Percentiles rank a stretch among this genome's conserved stretches.
These are phyloP conservation scores for Polydesmus complanatus DNA, from an alignment of 2,888 invertebrate species.

Conservation along the genomic window DNA sequence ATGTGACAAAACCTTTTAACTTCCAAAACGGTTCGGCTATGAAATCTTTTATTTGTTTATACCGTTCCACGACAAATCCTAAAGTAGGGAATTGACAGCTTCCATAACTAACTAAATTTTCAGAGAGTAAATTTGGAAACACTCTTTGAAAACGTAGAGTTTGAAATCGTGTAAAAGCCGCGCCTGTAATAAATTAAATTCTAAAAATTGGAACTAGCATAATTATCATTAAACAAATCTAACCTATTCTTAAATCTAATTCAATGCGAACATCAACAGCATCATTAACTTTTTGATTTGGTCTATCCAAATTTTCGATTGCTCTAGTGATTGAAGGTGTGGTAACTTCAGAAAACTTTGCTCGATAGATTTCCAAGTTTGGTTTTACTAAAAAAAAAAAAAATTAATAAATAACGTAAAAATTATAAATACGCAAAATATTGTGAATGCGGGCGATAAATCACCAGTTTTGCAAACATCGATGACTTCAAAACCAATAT, in stretches of 20 bases:
- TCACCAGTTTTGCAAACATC: constrained; percentile 67
- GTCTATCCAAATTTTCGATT: constrained; percentile 56
- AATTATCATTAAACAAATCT: constrained; percentile 13
- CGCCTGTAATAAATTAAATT: constrained; percentile 44
- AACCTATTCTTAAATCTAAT: constrained; percentile 82
- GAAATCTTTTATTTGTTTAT: constrained; percentile 79
- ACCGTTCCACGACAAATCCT: constrained; percentile 99
- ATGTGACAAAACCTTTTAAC: constrained; percentile 61
- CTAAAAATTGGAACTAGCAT: constrained; percentile 7
- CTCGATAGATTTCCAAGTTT: constrained; percentile 42
- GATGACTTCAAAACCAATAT: constrained; percentile 95
- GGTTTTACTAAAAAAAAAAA: constrained; percentile 29
- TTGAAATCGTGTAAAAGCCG: constrained; percentile 95
- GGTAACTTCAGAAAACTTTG: constrained; percentile 97
- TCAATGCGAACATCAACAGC: constrained; percentile 88
- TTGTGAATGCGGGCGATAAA: constrained; percentile 5
- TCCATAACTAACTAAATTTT: constrained; percentile 87
- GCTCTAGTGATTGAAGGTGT: constrained; percentile 64
- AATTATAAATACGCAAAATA: not conserved
- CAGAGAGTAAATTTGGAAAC: constrained; percentile 38
- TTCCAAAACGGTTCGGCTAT: constrained; percentile 93
- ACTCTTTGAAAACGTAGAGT: constrained; percentile 68
- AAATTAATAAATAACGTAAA: not conserved
- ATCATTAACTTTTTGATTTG: constrained; percentile 67
- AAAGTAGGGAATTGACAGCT: constrained; percentile 98